These are phyloP conservation scores for Anthrax anthrax DNA, from an alignment of 2,888 invertebrate genomes.

Conservation along the genomic window DNA sequence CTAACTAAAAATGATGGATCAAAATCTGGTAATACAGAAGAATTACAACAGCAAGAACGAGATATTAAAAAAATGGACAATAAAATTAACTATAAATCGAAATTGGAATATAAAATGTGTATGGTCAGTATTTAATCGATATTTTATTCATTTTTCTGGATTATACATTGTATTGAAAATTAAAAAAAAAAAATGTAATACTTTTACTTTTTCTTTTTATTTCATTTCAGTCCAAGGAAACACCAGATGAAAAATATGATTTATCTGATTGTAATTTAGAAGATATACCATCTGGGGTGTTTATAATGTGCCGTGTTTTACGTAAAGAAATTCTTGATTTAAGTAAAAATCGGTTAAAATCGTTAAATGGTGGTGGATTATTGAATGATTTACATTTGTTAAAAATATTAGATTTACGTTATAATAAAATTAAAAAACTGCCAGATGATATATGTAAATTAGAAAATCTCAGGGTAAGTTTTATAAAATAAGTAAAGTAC, in stretches of 20 bases:
- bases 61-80: conserved; percentile 8
- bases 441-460: conserved; percentile 51
- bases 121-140: conserved; percentile 11
- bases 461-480: conserved; percentile 47
- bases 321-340: conserved; percentile 56
- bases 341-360: conserved; percentile 52
- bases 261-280: conserved; percentile 62
- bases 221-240: conserved; percentile 41
- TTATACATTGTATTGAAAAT: too few species aligned
- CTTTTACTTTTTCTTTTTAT: neutral
- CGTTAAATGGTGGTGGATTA: conserved; percentile 42
- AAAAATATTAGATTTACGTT: conserved; percentile 49
- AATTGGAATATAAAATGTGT: conserved; percentile 20
- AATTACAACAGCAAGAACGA: neutral
- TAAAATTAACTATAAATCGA: conserved; percentile 18
- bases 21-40: too few species aligned
- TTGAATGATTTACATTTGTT: conserved; percentile 53
- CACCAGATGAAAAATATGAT: conserved; percentile 69
- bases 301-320: conserved; percentile 65
- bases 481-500: too few species aligned
- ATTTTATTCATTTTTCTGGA: neutral
- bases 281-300: conserved; percentile 61
- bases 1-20: conserved; percentile 19
- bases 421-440: conserved; percentile 48
- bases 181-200: neutral